These are phyloP conservation scores for Lampris megalopsis DNA, from an alignment of 2,113 vertebrate genomes.

Conservation along the genomic window DNA sequence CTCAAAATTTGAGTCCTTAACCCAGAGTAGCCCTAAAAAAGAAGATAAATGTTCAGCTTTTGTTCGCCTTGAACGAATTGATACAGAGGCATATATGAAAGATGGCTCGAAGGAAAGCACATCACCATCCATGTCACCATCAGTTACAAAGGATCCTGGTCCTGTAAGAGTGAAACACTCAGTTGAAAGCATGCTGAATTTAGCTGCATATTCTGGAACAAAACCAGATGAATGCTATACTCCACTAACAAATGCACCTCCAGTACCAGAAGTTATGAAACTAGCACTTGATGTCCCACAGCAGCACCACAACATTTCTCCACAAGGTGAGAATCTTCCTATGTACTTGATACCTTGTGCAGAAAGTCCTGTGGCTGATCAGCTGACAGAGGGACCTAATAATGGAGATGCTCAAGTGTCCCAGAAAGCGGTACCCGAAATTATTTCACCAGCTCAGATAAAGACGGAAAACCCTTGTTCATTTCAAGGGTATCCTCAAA, in stretches of 20 bases:
- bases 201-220: slow-evolving; percentile 35
- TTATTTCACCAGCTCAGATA: slow-evolving; percentile 68
- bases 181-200: slow-evolving; percentile 75
- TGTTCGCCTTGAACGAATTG: slow-evolving; percentile 50
- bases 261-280: slow-evolving; percentile 35
- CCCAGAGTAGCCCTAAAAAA: slow-evolving; percentile 21
- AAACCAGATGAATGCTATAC: slow-evolving; percentile 71
- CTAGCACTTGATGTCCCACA: slow-evolving; percentile 28
- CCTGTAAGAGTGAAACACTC: slow-evolving; percentile 76
- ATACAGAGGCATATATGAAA: slow-evolving; percentile 31
- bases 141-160: slow-evolving; percentile 39
- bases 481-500: slow-evolving; percentile 67
- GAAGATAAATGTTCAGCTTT: slow-evolving; percentile 29
- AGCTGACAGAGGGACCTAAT: slow-evolving; percentile 33
- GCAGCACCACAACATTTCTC: slow-evolving; percentile 8
- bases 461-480: slow-evolving; percentile 71
- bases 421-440: slow-evolving; percentile 57
- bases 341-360: slow-evolving; percentile 38
- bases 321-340: slow-evolving; percentile 32
- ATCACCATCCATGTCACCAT: slow-evolving; percentile 52
- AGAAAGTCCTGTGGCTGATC: slow-evolving; percentile 39
- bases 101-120: slow-evolving; percentile 42
- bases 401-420: slow-evolving; percentile 39
- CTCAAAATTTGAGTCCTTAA: slow-evolving; percentile 40
- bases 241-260: slow-evolving; percentile 65